Percentiles rank a stretch among this genome's conserved stretches.
Conservation (phyloP, 1,140 invertebrate species). For the Agrilus planipennis region DNA sequence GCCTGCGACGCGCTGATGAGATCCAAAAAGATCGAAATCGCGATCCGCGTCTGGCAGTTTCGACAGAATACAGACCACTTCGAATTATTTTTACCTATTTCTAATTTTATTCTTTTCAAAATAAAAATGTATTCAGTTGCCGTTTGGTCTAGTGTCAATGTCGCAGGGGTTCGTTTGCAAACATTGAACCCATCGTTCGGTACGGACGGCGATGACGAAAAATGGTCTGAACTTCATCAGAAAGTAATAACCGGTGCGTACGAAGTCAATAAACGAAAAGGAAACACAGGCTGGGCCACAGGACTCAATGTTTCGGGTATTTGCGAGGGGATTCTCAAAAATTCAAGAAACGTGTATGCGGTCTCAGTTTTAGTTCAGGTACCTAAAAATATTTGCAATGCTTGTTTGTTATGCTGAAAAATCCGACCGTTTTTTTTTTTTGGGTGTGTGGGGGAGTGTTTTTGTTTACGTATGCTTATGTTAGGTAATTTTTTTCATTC, state of each 20-base stretch:
- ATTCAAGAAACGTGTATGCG: conserved; percentile 62
- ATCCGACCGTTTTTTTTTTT: no score
- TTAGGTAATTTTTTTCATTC: conserved; percentile 21
- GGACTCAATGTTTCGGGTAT: conserved; percentile 65
- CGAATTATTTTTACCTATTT: no score
- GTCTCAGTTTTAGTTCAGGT: conserved; percentile 65
- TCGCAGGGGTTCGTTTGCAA: conserved; percentile 69
- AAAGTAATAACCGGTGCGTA: conserved; percentile 75
- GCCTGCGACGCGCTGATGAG: no score
- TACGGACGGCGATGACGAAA: conserved; percentile 54
- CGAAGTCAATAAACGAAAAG: conserved; percentile 75
- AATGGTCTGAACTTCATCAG: conserved; percentile 64
- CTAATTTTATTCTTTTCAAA: no score
- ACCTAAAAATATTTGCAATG: no score
- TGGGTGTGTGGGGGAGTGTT: conserved; percentile 34
- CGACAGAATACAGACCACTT: no score
- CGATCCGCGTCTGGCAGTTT: no score
- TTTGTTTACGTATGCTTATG: background rate
- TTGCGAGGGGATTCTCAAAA: conserved; percentile 56
- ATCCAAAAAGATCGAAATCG: no score
- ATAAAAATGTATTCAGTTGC: no score
- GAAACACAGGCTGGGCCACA: conserved; percentile 81
- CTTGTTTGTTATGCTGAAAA: no score
- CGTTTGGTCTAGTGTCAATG: conserved; percentile 83
- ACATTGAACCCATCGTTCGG: conserved; percentile 64